Conservation (phyloP, 1,140 invertebrate species). For the Drosophila sulfurigaster region DNA sequence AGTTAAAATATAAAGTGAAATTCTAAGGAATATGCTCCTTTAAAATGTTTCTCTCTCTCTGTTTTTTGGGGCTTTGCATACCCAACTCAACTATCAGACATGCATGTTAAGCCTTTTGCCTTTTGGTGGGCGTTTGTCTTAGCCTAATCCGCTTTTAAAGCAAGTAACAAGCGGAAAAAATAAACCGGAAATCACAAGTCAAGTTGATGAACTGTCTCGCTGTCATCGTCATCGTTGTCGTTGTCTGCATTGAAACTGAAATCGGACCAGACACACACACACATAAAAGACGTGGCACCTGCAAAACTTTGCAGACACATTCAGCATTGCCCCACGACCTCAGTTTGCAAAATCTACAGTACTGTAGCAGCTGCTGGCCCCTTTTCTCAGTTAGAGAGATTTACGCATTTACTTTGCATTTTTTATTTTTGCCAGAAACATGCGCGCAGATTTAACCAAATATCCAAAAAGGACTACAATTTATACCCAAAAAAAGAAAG, state of each 20-base stretch:
- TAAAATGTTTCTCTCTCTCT: neutral
- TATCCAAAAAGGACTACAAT: constrained; percentile 57
- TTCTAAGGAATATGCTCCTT: neutral
- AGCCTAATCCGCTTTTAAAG: constrained; percentile 81
- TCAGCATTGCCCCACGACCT: constrained; percentile 27
- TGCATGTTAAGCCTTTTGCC: constrained; percentile 44
- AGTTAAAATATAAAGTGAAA: neutral
- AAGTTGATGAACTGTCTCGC: constrained; percentile 80
- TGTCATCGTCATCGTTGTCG: constrained; percentile 53
- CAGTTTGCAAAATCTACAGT: neutral
- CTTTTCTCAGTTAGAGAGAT: constrained; percentile 69
- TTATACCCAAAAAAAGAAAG: constrained; percentile 40
- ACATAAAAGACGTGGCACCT: constrained; percentile 72
- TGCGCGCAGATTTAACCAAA: constrained; percentile 81
- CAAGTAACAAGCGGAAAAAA: constrained; percentile 56
- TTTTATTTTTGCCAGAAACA: constrained; percentile 79
- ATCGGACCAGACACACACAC: constrained; percentile 64
- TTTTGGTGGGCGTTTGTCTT: constrained; percentile 73
- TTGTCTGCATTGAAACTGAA: constrained; percentile 62
- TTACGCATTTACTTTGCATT: constrained; percentile 84
- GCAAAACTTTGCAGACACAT: constrained; percentile 82
- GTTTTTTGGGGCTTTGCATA: constrained; percentile 30
- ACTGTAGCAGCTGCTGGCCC: constrained; percentile 33
- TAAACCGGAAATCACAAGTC: constrained; percentile 82
- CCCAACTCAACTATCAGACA: constrained; percentile 60